Evolutionary conservation across 2,888 invertebrate genomes (phyloP).

Genomic region (Xylota segnis): DNA sequence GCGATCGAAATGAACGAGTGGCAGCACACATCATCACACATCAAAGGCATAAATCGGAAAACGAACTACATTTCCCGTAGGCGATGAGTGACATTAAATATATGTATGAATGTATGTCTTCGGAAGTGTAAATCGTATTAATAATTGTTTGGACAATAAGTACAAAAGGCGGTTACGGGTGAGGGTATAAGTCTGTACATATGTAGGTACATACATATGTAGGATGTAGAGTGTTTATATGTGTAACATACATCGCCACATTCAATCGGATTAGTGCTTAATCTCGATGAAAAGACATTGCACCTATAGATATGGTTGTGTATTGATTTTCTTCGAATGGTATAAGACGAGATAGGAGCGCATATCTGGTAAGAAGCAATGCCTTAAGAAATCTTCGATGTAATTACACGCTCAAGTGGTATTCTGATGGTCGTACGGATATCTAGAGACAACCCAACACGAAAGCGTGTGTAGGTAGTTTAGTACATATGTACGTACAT

Average conservation of each 20-base stretch:
- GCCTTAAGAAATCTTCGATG: conserved; percentile 33
- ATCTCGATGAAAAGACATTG: conserved; percentile 6
- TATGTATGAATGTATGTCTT: conserved; percentile 5
- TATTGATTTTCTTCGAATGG: conserved; percentile 17
- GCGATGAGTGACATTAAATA: conserved; percentile 34
- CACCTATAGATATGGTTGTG: neutral
- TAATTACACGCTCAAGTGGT: conserved; percentile 25
- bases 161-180: neutral
- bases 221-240: conserved; percentile 8
- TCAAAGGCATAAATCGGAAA: conserved; percentile 32
- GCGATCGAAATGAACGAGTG: neutral
- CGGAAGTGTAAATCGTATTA: conserved; percentile 53
- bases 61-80: conserved; percentile 28
- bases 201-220: too few species aligned
- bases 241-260: conserved; percentile 2
- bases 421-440: conserved; percentile 12
- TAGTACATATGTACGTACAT: neutral
- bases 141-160: conserved; percentile 52
- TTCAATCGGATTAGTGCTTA: conserved; percentile 52
- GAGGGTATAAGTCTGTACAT: neutral
- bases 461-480: conserved; percentile 36
- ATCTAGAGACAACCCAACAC: conserved; percentile 7
- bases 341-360: neutral
- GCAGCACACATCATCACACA: conserved; percentile 14
- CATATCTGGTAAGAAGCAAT: conserved; percentile 6